phyloP scores from a whole-genome alignment of 2,797 vertebrate genomes.

The Distichodus sexfasciatus region DNA sequence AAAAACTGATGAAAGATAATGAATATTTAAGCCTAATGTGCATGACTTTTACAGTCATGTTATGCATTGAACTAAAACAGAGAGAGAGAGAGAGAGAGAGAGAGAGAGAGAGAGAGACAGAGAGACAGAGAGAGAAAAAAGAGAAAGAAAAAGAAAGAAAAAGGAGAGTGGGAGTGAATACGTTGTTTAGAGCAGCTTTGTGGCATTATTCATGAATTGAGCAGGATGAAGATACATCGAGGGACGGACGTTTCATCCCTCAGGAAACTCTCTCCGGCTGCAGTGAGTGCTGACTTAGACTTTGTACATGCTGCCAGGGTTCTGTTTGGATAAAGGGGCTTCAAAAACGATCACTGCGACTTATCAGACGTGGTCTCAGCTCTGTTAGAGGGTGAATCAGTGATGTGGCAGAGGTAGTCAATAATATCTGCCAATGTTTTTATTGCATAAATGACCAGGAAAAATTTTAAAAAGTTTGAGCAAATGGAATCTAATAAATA shows the following conservation, averaged over 20 bases:
- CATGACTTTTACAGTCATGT: no score
- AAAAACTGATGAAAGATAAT: no score
- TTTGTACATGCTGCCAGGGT: slow-evolving; percentile 70
- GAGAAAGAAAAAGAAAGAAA: neutral
- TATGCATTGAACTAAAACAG: no score
- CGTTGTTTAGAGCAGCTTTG: no score
- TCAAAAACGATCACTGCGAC: slow-evolving; percentile 62
- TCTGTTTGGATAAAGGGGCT: slow-evolving; percentile 69
- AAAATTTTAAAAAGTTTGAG: neutral
- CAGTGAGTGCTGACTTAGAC: slow-evolving; percentile 62
- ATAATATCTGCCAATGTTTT: neutral
- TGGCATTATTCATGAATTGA: slow-evolving; percentile 19
- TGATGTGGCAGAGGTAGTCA: neutral
- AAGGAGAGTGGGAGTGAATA: no score
- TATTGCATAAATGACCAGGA: neutral
- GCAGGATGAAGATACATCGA: slow-evolving; percentile 27
- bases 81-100: neutral
- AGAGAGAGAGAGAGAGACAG: neutral
- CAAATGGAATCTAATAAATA: neutral
- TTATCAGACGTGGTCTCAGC: slow-evolving; percentile 58
- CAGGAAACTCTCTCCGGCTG: slow-evolving; percentile 69
- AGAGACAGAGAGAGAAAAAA: neutral
- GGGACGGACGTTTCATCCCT: slow-evolving; percentile 46
- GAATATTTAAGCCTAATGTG: no score
- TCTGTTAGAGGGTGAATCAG: neutral